These are phyloP conservation scores for Dromiciops gliroides DNA, from an alignment of 2,113 vertebrate species.

Conservation along the genomic window DNA sequence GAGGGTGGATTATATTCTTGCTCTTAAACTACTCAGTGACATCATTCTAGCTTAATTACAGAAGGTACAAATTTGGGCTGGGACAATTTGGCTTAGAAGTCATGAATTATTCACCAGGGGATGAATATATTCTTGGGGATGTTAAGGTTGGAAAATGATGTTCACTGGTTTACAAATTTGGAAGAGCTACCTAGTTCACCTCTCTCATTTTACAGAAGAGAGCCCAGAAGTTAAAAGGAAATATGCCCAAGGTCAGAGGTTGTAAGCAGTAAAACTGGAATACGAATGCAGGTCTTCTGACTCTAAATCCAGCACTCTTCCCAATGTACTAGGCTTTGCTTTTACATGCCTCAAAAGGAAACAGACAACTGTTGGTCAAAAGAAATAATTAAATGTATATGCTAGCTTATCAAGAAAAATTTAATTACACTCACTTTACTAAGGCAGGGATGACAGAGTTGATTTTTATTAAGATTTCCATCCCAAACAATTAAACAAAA, in stretches of 20 bases:
- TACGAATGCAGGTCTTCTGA: neutral
- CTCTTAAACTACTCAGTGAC: neutral
- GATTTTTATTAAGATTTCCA: conserved; percentile 38
- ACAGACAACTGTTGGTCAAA: neutral
- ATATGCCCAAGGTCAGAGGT: neutral
- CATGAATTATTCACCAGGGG: neutral
- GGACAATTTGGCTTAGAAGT: neutral
- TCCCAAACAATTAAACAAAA: conserved; percentile 31
- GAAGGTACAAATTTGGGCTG: neutral
- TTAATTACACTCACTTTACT: conserved; percentile 27
- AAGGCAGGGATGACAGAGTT: neutral
- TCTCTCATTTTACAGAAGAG: neutral
- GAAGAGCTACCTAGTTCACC: neutral
- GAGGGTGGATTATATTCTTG: neutral
- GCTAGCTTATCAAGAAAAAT: neutral
- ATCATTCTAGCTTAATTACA: neutral
- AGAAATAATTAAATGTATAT: neutral
- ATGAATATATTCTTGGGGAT: neutral
- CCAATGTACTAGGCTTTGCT: neutral
- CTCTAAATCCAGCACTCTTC: neutral
- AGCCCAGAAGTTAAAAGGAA: neutral
- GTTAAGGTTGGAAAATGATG: neutral
- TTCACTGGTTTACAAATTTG: neutral
- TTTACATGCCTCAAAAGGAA: neutral
- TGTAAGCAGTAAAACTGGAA: neutral